Base-by-base conservation (phyloP, 2,113 vertebrate genomes). In the Rhineura floridana region DNA sequence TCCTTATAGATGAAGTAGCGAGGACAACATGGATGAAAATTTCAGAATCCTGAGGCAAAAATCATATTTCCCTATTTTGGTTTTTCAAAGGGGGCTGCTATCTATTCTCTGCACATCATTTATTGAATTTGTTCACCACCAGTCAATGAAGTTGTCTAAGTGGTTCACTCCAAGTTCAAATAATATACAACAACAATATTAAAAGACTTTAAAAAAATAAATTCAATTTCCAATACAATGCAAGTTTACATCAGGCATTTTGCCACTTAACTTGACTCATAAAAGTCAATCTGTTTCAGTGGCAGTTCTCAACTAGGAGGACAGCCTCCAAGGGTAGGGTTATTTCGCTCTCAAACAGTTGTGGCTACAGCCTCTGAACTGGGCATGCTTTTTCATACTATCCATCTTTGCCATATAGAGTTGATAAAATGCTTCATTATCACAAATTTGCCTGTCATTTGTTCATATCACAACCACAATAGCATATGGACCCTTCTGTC, bases 401-500 rank as follows among this genome's bases (percentile, higher is more conserved):
- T 0, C 88, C 62, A 39, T 59, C 36, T 25, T 33, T 82, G 52
- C 33, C 17, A 25, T 42, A 85, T 13, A n/a, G 81, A 81, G 25
- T 83, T 19, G 48, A 83, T 1, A 17, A 2, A 3, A 10, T 19
- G 46, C n/a, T 80, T 82, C 48, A 63, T 0, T 2, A 80, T 28
- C 7, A 21, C 63, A 89, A 17, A 0, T 2, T 13, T 39, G 1
- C 15, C n/a, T 1, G 21, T 39, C 17, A 0, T 55, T 7, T 23
- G 3, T 30, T 91, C 30, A 2, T 8, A 75, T 25, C 75, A 84
- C 36, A 67, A 69, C 30, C 12, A 69, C 76, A 88, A 44, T 23
- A 87, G 36, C 77, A n/a, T 72, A 72, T 72, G 48, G 36, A 13
- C 63, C 19, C 36, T 69, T 70, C n/a, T 52, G 82, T 83, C 77